Evolutionary conservation across 2,113 vertebrate species (phyloP), one percentile per base, ranked within the genome.

Genomic region (Aspiorhynchus laticeps): DNA sequence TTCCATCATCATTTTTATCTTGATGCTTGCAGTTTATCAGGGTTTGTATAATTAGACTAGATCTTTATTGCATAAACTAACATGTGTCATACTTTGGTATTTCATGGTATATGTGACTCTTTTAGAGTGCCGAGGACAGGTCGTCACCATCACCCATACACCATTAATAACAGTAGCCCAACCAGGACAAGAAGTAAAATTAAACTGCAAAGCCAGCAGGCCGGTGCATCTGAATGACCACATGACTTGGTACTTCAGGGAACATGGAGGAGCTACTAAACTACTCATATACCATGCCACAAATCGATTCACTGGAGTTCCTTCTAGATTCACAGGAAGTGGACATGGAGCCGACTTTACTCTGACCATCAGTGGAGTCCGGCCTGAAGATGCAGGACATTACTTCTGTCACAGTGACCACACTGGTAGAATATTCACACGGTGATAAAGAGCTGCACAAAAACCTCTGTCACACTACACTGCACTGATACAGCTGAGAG

Each of bases 321-420:
- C 59, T 67, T 46, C 38, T 67, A 38, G 59, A 43, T 43, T 82
- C 19, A 48, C 43, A 19, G 80, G 80, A 17, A 65, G 59, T 46
- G 80, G 80, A 67, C 36, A 82, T 46, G 80, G 80, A 46, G 41
- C 80, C 1, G 59, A 82, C 24, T 82, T 82, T 4, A 82, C 59
- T 19, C 38, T 82, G 38, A 67, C 59, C 59, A 67, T 75, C 73
- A 75, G 11, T 0, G 41, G 41, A 46, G 73, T 26, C 41, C 38
- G 0, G 73, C 7, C 73, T 46, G 33, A 82, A 65, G 59, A 65
- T 17, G 80, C 80, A 69, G 80, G 38, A 69, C 8, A 69, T 48
- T 83, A 83, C 10, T 69, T 48, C 26, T 83, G 80, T 69, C 80
- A 69, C 17, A 83, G 63, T 48, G 61, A 69, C 63, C 63, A 83